These are phyloP conservation scores for Exephanes ischioxanthus DNA, from an alignment of 2,888 invertebrate genomes.

Conservation along the genomic window DNA sequence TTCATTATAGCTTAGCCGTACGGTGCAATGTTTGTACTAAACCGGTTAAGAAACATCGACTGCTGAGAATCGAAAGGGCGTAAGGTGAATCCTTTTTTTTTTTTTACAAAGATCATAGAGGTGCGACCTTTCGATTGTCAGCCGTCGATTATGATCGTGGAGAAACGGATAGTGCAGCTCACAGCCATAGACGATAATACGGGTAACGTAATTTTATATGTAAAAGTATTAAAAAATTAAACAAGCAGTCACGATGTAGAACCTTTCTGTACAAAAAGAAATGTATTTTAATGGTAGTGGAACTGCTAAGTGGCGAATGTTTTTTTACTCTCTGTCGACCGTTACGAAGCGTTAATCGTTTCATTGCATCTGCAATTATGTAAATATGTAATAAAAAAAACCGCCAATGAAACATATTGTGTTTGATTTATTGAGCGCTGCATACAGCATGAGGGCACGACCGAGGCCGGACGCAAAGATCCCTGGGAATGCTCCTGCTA, in stretches of 20 bases:
- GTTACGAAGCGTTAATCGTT: neutral
- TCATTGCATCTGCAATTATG: neutral
- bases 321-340: neutral
- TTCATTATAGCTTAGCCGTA: neutral
- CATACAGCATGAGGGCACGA: neutral
- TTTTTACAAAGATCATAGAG: neutral
- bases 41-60: neutral
- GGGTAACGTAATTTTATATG: conserved; percentile 49
- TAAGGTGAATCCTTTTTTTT: neutral
- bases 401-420: neutral
- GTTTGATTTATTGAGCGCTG: neutral
- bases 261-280: neutral
- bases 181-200: conserved; percentile 47
- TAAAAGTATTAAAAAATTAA: neutral
- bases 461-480: neutral
- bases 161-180: neutral
- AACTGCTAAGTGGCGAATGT: neutral
- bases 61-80: neutral
- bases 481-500: neutral
- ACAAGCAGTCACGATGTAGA: neutral
- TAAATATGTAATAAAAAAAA: neutral
- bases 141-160: neutral
- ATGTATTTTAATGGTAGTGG: neutral
- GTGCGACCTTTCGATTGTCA: neutral
- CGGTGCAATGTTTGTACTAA: conserved; percentile 9